These are phyloP conservation scores for Actias luna DNA, from an alignment of 2,888 invertebrate genomes.

Conservation along the genomic window DNA sequence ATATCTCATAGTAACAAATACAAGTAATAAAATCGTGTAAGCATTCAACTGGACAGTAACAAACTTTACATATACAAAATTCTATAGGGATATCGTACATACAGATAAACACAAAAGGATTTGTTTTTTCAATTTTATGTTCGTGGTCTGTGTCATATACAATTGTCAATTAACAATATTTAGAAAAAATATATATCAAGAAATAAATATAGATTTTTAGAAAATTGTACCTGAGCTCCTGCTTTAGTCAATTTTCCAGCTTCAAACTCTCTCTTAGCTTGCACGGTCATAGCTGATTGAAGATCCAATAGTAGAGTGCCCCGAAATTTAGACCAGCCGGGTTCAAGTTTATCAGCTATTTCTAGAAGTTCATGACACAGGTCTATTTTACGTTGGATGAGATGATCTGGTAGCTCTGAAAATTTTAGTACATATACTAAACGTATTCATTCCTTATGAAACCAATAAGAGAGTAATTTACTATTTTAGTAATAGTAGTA, in stretches of 20 bases:
- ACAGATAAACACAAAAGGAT: too few relatives aligned
- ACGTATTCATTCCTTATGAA: not conserved
- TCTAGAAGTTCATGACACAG: conserved; percentile 86
- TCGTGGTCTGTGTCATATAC: too few relatives aligned
- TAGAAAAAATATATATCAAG: too few relatives aligned
- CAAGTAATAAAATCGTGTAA: too few relatives aligned
- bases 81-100: too few relatives aligned
- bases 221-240: conserved; percentile 75
- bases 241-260: conserved; percentile 76
- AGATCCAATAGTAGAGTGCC: conserved; percentile 85
- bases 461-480: not conserved
- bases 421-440: conserved; percentile 8
- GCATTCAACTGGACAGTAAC: too few relatives aligned
- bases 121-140: too few relatives aligned
- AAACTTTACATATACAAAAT: too few relatives aligned
- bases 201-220: too few relatives aligned
- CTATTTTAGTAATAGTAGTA: not conserved
- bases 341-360: conserved; percentile 83
- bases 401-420: conserved; percentile 80
- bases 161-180: too few relatives aligned
- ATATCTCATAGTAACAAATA: too few relatives aligned
- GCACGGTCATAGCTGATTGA: conserved; percentile 83
- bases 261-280: conserved; percentile 80
- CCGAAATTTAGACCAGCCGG: conserved; percentile 84
- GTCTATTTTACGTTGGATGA: conserved; percentile 82